Base-by-base conservation (phyloP, 1,140 invertebrate species). In the Drosophila parvula region DNA sequence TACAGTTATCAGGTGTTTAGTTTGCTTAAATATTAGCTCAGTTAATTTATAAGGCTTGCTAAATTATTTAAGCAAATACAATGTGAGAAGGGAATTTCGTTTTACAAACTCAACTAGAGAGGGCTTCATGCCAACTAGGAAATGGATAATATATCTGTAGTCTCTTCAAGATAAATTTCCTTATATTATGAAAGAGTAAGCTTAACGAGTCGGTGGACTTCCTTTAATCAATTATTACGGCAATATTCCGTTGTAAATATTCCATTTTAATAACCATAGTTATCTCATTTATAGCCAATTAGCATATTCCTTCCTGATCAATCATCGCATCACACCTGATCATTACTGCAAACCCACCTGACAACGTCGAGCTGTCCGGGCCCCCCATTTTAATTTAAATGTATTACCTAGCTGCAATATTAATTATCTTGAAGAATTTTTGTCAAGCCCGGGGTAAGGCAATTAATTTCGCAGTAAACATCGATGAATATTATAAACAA, bases 371-470 rank as follows among this genome's bases (percentile, higher is more conserved):
- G 18, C 36, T 51, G 61, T 43, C 61, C 34, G 61, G 28, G 3
- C n/a, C 6, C 34, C 34, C n/a, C 62, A 59, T 73, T 40, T 11
- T 27, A 28, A 47, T 69, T 36, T 48, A 50, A 59, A 71, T 50
- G 53, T 50, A 59, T 71, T 71, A 71, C 44, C 65, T 50, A 59
- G 69, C 36, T 41, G 43, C 28, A 30, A 32, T 56, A 71, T 71
- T 59, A 70, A 71, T 71, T 58, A 71, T 41, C 53, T 50, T 48
- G 5, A 59, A 36, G 67, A 73, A 73, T 71, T 50, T 71, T 50
- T 73, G 51, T 59, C 51, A 22, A 56, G 62, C 12, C 40, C 10
- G 34, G 14, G 41, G 45, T 22, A 18, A 30, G 68, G 65, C 36
- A 70, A 71, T 71, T 56, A 58, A 71, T 71, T 34, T 59, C 8